These are phyloP conservation scores for Protobothrops flavoviridis DNA, from an alignment of 2,113 vertebrate species.

Conservation along the genomic window DNA sequence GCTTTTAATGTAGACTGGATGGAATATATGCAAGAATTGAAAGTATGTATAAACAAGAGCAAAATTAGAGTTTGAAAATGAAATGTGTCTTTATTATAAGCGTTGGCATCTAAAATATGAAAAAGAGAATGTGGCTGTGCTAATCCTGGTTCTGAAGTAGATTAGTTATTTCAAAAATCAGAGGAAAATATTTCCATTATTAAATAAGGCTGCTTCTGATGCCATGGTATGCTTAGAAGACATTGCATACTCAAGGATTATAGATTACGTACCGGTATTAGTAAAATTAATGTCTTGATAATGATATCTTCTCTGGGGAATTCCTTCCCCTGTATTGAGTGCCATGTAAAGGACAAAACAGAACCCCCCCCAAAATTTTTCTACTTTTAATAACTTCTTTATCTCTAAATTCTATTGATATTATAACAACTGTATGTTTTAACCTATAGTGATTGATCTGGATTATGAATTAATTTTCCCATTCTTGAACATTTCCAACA, in stretches of 20 bases:
- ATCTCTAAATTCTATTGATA: too few relatives aligned
- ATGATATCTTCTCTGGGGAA: too few relatives aligned
- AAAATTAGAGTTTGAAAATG: background rate
- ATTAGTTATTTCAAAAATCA: conserved; percentile 5
- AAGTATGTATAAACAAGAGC: conserved; percentile 2
- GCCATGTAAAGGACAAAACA: too few relatives aligned
- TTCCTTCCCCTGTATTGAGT: too few relatives aligned
- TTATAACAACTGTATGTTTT: too few relatives aligned
- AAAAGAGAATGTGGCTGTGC: background rate
- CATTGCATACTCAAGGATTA: background rate
- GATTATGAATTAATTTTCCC: too few relatives aligned
- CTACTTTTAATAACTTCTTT: too few relatives aligned
- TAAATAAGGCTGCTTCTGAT: background rate
- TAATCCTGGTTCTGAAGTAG: conserved; percentile 16
- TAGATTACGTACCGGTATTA: background rate
- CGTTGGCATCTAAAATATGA: conserved; percentile 7
- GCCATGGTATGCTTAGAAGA: background rate
- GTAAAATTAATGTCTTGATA: background rate
- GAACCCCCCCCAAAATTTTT: too few relatives aligned
- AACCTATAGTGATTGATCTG: too few relatives aligned
- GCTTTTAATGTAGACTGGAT: background rate
- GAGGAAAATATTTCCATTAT: background rate
- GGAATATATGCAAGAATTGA: background rate
- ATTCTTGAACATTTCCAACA: too few relatives aligned
- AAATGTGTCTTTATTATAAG: background rate